Base-by-base conservation (phyloP, 1,140 invertebrate species). In the Eueides isabella region DNA sequence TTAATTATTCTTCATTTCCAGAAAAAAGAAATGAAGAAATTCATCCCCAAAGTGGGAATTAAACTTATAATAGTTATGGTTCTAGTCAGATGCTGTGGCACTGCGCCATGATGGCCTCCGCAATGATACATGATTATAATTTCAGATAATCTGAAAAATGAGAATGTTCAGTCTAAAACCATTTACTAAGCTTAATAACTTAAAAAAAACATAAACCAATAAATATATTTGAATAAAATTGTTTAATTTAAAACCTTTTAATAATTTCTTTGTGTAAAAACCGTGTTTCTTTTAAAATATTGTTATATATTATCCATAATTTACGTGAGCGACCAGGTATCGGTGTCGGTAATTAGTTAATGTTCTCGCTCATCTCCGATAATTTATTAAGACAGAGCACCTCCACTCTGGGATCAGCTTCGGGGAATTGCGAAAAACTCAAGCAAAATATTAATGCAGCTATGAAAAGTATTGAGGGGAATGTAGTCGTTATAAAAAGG, bases 381-480 rank as follows among this genome's bases (percentile, higher is more conserved):
- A 92, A 92, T 90, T 92, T 90, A 92, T 92, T 92, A 88, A 92
- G 91, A 92, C 87, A 82, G 87, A 91, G 88, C 83, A 85, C 85
- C 82, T 80, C 48, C 79, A 79, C 80, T 79, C 79, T 67, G 77
- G 73, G 79, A 76, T 78, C 77, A 78, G 68, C 85, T 83, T 80
- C 31, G 72, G 88, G 88, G 91, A 91, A 91, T 91, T 89, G 88
- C 80, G 91, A 92, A 92, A 92, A 92, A 92, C 90, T 92, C 87
- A 86, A 90, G 85, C 90, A 87, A 93, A 93, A 93, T 93, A 93
- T 93, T 93, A 93, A 93, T 92, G 88, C 90, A 86, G 75, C 82
- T 85, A 84, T 85, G 83, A 79, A 71, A 71, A 75, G 63, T 90
- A 92, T 91, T 88, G 88, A 84, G 72, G 80, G 48, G 11, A 70